These are phyloP conservation scores for Clanis bilineata DNA, from an alignment of 2,888 invertebrate species.

Conservation along the genomic window DNA sequence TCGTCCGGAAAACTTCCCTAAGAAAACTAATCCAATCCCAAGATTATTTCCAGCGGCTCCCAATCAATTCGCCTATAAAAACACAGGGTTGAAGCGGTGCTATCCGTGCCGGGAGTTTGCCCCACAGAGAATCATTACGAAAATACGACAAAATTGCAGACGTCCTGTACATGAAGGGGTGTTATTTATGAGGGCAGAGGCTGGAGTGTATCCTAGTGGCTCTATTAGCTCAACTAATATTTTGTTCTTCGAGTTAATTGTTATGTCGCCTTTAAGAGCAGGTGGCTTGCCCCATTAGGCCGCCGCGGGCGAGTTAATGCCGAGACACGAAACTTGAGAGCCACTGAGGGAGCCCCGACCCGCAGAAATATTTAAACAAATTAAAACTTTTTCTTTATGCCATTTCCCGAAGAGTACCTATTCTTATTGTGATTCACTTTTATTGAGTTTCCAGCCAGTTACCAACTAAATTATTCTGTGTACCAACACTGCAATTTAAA, in stretches of 20 bases:
- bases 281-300: slow-evolving; percentile 77
- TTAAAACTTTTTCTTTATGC: slow-evolving; percentile 76
- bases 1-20: slow-evolving; percentile 50
- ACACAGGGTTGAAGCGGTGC: slow-evolving; percentile 56
- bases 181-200: slow-evolving; percentile 74
- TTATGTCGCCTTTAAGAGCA: slow-evolving; percentile 79
- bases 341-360: slow-evolving; percentile 53
- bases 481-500: slow-evolving; percentile 8
- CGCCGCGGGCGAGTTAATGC: slow-evolving; percentile 66
- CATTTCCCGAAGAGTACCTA: slow-evolving; percentile 53
- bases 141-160: slow-evolving; percentile 74
- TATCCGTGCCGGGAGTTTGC: slow-evolving; percentile 51
- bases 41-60: slow-evolving; percentile 67
- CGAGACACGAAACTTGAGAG: slow-evolving; percentile 66
- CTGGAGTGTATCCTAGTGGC: slow-evolving; percentile 71
- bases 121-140: slow-evolving; percentile 69
- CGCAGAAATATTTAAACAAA: slow-evolving; percentile 79
- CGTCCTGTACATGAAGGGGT: slow-evolving; percentile 64
- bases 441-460: slow-evolving; percentile 55
- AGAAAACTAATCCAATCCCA: slow-evolving; percentile 68
- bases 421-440: slow-evolving; percentile 63
- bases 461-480: slow-evolving; percentile 22
- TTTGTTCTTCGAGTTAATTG: slow-evolving; percentile 79
- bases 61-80: slow-evolving; percentile 76
- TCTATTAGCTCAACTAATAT: slow-evolving; percentile 80